Base-by-base conservation (phyloP, 2,113 vertebrate genomes). In the Macroglossus sobrinus region DNA sequence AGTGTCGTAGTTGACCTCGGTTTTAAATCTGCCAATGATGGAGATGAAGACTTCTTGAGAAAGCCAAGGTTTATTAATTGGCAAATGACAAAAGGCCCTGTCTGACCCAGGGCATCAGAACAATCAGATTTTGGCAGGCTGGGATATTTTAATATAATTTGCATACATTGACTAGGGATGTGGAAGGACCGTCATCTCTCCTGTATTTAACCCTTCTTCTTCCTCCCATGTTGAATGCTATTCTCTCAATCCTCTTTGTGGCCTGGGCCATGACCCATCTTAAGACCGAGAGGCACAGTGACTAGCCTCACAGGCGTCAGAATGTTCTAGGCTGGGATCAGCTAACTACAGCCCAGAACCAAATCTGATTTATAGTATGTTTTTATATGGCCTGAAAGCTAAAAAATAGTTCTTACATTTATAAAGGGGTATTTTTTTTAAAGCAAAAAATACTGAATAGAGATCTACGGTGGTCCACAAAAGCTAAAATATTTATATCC, bases 1-100 rank as follows among this genome's bases (percentile, higher is more conserved):
- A 1, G 99, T 99, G 53, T 99, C 99, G 0, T 99, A 99, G 93
- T 99, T 99, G 94, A 99, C 99, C 97, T 99, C 99, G 0, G 99
- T 99, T 96, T 99, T 99, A 97, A 99, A 99, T 93, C 99, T 99
- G 98, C 7, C 18, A 22, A 30, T 80, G 82, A 85, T 7, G 0
- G 4, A 57, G 61, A 57, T 0, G 50, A 0, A 2, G 4, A 28
- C 2, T 50, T 84, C 55, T 69, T 91, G 69, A 71, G 30, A 94
- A 86, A 76, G 26, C 0, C 55, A 63, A 66, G 13, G 75, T n/a
- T 3, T 0, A 63, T 24, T 75, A 59, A 93, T 81, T 71, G 94
- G 64, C 64, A 87, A 75, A 88, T 84, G 84, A 80, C 71, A 71
- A 66, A 80, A 47, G 64, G 16, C 30, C n/a, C 38, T 10, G 9